phyloP scores from a whole-genome alignment of 2,113 vertebrate species.

The Clarias batrachus region DNA sequence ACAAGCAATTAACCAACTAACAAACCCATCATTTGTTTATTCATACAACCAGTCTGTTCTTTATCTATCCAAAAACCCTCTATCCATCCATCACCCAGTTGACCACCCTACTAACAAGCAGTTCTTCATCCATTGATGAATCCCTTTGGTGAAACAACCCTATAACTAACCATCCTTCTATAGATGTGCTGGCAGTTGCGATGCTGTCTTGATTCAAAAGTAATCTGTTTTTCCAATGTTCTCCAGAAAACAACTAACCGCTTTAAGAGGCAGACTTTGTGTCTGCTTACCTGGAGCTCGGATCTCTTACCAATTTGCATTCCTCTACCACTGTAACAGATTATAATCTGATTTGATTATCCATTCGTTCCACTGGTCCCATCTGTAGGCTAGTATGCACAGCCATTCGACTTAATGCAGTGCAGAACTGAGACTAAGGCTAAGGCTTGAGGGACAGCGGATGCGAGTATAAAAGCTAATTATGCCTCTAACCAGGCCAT shows the following conservation, averaged over 20 bases:
- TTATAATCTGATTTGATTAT: slow-evolving; percentile 29
- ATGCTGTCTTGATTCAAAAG: not conserved
- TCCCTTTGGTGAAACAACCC: not conserved
- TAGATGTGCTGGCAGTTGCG: not conserved
- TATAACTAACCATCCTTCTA: not conserved
- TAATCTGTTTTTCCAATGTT: not conserved
- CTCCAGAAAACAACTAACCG: not conserved
- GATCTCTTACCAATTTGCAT: not conserved
- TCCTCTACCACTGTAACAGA: not conserved
- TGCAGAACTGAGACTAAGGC: slow-evolving; percentile 31
- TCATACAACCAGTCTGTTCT: not conserved
- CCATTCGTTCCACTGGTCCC: not conserved
- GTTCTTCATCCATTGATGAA: not conserved
- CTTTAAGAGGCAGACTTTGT: not conserved
- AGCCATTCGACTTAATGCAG: slow-evolving; percentile 5
- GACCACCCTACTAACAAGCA: not conserved
- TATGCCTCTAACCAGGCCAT: slow-evolving; percentile 47
- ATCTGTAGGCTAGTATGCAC: slow-evolving; percentile 16
- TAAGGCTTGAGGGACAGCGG: slow-evolving; percentile 20
- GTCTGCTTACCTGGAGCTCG: not conserved
- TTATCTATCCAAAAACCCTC: not conserved
- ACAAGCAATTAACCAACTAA: not conserved
- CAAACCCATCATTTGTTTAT: not conserved
- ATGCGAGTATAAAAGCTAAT: slow-evolving; percentile 38
- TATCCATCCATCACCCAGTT: not conserved